Evolutionary conservation across 2,797 vertebrate species (phyloP).

Genomic region (Melopsittacus undulatus): DNA sequence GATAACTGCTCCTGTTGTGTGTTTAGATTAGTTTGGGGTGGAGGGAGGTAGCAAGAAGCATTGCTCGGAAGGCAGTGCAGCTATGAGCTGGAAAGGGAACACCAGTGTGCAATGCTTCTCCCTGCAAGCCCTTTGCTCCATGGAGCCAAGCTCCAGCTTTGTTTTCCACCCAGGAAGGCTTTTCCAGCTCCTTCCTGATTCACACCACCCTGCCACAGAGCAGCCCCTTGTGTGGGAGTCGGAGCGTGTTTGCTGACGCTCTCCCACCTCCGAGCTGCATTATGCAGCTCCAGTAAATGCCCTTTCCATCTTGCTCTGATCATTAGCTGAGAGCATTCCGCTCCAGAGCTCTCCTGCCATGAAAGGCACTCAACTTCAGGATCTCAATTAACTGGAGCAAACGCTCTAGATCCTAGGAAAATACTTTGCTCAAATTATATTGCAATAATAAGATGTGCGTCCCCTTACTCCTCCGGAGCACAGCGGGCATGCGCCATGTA

Average conservation of each 20-base stretch:
- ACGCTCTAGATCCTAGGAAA: slow-evolving; percentile 43
- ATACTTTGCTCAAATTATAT: slow-evolving; percentile 43
- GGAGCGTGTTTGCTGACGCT: background rate
- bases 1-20: background rate
- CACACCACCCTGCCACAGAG: rapidly evolving
- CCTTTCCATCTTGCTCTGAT: slow-evolving; percentile 51
- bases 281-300: background rate
- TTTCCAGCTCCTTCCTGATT: background rate
- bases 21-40: background rate
- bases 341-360: slow-evolving; percentile 52
- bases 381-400: slow-evolving; percentile 61
- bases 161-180: background rate
- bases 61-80: rapidly evolving
- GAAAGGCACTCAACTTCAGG: slow-evolving; percentile 46
- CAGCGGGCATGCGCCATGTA: background rate
- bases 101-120: rapidly evolving
- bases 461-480: background rate
- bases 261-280: background rate
- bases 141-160: background rate
- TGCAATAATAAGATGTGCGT: background rate
- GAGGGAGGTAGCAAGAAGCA: background rate
- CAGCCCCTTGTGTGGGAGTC: background rate
- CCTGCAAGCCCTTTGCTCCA: rapidly evolving
- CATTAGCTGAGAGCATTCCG: slow-evolving; percentile 13
- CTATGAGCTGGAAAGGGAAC: rapidly evolving